Evolutionary conservation across 2,113 vertebrate species (phyloP), one percentile per base, ranked within the genome.

Genomic region (Aptenodytes forsteri): DNA sequence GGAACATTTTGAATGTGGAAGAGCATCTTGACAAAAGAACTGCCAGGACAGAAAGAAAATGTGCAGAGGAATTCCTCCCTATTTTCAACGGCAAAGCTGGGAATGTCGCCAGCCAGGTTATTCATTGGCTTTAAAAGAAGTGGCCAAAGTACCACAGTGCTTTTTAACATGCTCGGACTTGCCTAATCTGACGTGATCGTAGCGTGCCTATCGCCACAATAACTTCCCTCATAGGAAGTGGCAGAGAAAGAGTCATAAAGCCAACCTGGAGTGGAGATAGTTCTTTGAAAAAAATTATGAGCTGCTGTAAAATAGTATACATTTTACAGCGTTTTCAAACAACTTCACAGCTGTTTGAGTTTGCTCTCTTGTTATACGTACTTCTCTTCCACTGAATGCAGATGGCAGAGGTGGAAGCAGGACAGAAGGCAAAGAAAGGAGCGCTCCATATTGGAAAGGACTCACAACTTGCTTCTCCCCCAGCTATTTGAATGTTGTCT

Each of bases 401-500:
- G 56, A 18, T 67, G 38, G n/a, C 46, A 77, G 38, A 80, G 18
- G 27, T 40, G 1, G 20, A 61, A 81, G 38, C 3, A 85, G n/a
- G 38, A n/a, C 25, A 59, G 21, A 50, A 87, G 38, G n/a, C 14
- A 80, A 23, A 64, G 10, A 26, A 5, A 17, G 6, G 36, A 49
- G 9, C 10, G 2, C 2, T 32, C 6, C 4, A 1, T 21, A 1
- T 8, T 47, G 14, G 42, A 49, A 61, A 71, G 79, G 8, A 8
- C 7, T 8, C 30, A 7, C 5, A 2, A 2, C 0, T 11, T 19
- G 59, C 6, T 18, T 64, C 12, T 71, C 13, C 30, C 11, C 13
- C 8, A 22, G 13, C 13, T 27, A 4, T 61, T 38, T 27, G 17
- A 42, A 4, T 0, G 0, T 1, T 36, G 55, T 27, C 17, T 26